Evolutionary conservation across 2,888 invertebrate species (phyloP), one percentile per base, ranked within the genome.

Genomic region (Cephalotes varians): DNA sequence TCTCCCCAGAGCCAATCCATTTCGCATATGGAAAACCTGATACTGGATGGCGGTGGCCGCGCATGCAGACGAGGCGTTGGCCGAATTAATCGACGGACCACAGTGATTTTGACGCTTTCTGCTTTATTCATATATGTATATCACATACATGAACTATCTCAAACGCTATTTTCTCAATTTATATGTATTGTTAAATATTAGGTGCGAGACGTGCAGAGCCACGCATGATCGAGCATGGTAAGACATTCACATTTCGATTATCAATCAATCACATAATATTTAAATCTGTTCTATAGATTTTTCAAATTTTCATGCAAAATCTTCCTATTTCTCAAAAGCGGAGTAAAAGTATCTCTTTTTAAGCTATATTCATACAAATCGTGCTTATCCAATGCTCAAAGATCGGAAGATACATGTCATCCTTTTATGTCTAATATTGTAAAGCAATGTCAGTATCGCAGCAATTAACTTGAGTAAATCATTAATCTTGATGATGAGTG

Each of bases 61-160:
- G 18, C 25, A 18, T 12, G 21, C 21, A 47, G 31, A n/a, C 58
- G 34, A 58, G 28, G 6, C 34, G 25, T 15, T 56, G 34, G 18
- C 18, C 56, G 47, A 79, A 44, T 67, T 79, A 47, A 47, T 79
- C 56, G 7, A 65, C 21, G 21, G 28, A 44, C n/a, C 47, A 18
- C 47, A 34, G 28, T 77, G 34, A 76, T 67, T 56, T 79, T 56
- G 31, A 77, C 15, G 54, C 54, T 77, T 79, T 65, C n/a, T 54
- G 51, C 76, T 65, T 79, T 79, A 67, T 67, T 58, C 56, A 65
- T 64, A 18, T 67, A 65, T 64, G 12, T 67, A 77, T 21, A 54
- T 54, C 40, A n/a, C 25, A 62, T 28, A 40, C n/a, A 15, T 72
- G 31, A 31, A 54, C 18, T 77, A 34, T 9, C 10, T 44, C 34